phyloP scores from a whole-genome alignment of 2,888 invertebrate genomes.

The Ametastegia equiseti region DNA sequence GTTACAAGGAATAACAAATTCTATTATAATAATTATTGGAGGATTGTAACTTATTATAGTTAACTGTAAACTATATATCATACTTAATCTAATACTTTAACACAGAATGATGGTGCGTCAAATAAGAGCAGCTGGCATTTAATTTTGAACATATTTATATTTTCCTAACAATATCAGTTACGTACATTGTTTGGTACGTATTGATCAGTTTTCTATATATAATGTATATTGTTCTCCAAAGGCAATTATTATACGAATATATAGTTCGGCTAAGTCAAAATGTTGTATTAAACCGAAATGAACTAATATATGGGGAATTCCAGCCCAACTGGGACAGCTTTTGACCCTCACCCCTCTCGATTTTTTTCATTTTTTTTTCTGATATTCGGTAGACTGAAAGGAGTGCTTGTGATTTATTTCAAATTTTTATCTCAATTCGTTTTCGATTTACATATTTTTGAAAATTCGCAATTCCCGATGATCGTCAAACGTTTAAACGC shows the following conservation, averaged over 20 bases:
- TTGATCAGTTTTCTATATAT: background rate
- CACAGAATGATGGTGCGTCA: conserved; percentile 63
- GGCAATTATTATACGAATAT: background rate
- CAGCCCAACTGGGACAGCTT: too few relatives aligned
- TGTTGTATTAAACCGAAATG: background rate
- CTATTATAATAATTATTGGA: conserved; percentile 63
- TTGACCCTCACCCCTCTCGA: too few relatives aligned
- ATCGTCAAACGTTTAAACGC: too few relatives aligned
- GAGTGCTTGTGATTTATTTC: too few relatives aligned
- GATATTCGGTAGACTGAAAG: too few relatives aligned
- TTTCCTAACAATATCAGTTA: background rate
- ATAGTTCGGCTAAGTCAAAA: conserved; percentile 7
- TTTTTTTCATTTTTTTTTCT: too few relatives aligned
- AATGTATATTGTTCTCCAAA: background rate
- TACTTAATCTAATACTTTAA: conserved; percentile 63
- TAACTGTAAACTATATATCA: conserved; percentile 66
- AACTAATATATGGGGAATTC: too few relatives aligned
- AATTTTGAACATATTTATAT: conserved; percentile 40
- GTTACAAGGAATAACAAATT: conserved; percentile 75
- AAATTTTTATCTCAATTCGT: too few relatives aligned
- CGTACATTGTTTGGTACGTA: background rate
- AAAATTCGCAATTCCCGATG: too few relatives aligned
- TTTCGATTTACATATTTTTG: too few relatives aligned
- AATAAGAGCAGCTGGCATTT: conserved; percentile 47
- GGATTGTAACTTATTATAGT: conserved; percentile 62